Base-by-base conservation (phyloP, 1,140 invertebrate species). In the Polypedilum vanderplanki region DNA sequence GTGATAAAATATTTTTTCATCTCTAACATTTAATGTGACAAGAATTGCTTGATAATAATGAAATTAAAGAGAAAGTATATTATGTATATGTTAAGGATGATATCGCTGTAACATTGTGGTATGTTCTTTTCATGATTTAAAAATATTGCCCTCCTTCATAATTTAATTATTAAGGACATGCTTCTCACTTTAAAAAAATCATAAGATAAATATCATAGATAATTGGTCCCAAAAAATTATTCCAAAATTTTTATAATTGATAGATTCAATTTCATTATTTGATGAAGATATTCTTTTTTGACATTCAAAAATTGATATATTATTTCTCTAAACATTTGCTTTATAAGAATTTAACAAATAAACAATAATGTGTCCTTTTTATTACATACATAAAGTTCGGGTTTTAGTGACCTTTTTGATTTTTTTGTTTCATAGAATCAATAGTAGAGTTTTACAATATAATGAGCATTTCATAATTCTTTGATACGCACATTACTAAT, bases 11-110 rank as follows among this genome's bases (percentile, higher is more conserved):
- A 57, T 57, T 57, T 33, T 33, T 33, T 57, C 46, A 57, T 57
- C 46, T 57, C 46, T 57, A 57, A 57, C 46, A 57, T 57, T 57
- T 12, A 57, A 57, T 57, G 46, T 57, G 46, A 57, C 46, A 57
- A n/a, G 46, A 57, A 57, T 57, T 57, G 46, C 46, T 57, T 57
- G 12, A 57, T 57, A 57, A 12, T 15, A 33, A 57, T 57, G 46
- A 33, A 33, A 33, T 33, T 33, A 33, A 33, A 33, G 24, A 57
- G 7, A 15, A 57, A 57, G 15, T 33, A 33, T 12, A 46, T 46
- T 46, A 46, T 46, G 41, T 46, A n/a, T 12, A 57, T 57, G 46
- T n/a, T n/a, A n/a, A 57, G 12, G 12, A 57, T 15, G n/a, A 57
- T 57, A n/a, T n/a, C 12, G 12, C 12, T 57, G 46, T n/a, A 15